These are phyloP conservation scores for Scelioninae gen. 1 DNA, from an alignment of 2,888 invertebrate species.

Conservation along the genomic window DNA sequence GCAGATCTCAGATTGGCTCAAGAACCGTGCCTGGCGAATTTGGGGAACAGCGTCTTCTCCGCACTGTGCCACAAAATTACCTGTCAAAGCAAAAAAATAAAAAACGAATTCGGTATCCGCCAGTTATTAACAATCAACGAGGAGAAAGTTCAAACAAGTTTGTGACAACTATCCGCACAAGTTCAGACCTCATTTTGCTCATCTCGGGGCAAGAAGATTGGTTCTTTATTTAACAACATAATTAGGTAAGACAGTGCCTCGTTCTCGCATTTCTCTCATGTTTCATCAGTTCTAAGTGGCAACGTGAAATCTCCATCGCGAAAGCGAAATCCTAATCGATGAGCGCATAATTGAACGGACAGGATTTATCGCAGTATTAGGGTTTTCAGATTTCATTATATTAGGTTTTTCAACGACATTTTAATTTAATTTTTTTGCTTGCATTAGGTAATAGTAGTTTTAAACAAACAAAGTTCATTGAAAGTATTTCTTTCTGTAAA, in stretches of 20 bases:
- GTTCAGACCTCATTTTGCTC: constrained; percentile 11
- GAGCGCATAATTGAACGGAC: constrained; percentile 43
- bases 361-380: constrained; percentile 32
- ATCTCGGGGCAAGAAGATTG: constrained; percentile 15
- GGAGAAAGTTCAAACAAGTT: constrained; percentile 18
- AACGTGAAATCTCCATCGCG: constrained; percentile 1
- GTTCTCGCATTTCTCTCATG: constrained; percentile 4
- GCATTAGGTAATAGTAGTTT: not conserved
- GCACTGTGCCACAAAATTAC: too few species aligned
- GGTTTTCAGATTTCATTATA: not conserved
- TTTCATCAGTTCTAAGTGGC: constrained; percentile 6
- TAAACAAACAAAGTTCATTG: not conserved
- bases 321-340: constrained; percentile 22
- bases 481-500: not conserved
- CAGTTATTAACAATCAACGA: constrained; percentile 15
- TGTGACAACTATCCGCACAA: constrained; percentile 21
- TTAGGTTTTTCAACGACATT: not conserved
- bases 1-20: too few species aligned
- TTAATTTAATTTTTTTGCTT: not conserved
- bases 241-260: constrained; percentile 53
- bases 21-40: too few species aligned
- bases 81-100: too few species aligned
- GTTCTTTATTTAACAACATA: constrained; percentile 49
- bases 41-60: too few species aligned
- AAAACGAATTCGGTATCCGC: not conserved